A percentile compares a stretch with the other conserved stretches of the same genome.
Evolutionary conservation across 2,888 invertebrate genomes (phyloP).

Genomic region (Nomada hirtipes): DNA sequence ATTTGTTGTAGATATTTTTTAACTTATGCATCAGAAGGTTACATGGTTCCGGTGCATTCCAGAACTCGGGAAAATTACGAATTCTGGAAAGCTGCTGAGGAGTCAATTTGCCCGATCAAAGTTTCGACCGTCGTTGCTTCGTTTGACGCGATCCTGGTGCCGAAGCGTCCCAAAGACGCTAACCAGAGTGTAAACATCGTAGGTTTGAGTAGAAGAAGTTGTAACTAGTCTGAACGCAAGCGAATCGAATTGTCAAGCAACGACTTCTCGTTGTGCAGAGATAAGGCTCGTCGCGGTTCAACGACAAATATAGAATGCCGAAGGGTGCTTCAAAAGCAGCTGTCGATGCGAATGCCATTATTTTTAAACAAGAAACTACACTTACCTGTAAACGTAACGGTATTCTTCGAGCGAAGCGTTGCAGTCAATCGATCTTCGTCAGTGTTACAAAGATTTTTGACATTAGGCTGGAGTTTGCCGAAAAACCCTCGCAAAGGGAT

Average conservation of each 20-base stretch:
- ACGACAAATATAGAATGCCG: neutral
- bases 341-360: neutral
- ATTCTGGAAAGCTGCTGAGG: neutral
- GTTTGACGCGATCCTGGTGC: neutral
- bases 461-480: neutral
- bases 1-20: too few species aligned
- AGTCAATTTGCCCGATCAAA: neutral
- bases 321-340: neutral
- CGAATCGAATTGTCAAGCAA: neutral
- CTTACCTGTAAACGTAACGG: slow-evolving; percentile 20
- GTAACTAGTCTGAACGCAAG: neutral
- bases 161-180: neutral
- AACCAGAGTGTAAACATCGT: neutral
- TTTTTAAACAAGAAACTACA: neutral
- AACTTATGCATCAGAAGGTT: too few species aligned
- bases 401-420: too few species aligned
- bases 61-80: neutral
- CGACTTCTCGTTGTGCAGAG: neutral
- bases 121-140: neutral
- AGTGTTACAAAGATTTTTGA: neutral
- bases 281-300: neutral
- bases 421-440: neutral
- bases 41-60: too few species aligned
- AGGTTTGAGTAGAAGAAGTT: neutral
- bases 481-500: neutral